Base-by-base conservation (phyloP, 2,888 invertebrate species). In the Melanostoma scalare region DNA sequence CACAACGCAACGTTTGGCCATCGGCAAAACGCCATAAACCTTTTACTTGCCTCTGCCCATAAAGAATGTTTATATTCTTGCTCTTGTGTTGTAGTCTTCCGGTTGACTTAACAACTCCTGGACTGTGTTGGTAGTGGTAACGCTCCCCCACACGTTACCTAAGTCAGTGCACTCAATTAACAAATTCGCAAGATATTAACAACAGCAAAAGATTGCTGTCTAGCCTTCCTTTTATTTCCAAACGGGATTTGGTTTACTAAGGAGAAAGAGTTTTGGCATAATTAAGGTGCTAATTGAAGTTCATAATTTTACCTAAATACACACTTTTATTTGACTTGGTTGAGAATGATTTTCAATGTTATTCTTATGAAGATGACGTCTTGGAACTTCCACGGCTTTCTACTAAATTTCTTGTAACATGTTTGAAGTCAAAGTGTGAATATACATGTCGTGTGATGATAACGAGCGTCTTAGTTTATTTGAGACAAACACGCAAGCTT, bases 121-220 rank as follows among this genome's bases (percentile, higher is more conserved):
- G 52, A 69, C 56, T 69, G 46, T 44, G 33, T 33, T 5, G 6
- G 60, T 52, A 42, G 50, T 20, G 50, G 6, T 10, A 6, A 52
- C 30, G 35, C 33, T 50, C 20, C 20, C 20, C 20, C 20, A 20
- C 20, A 20, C 20, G 20, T 20, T 20, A 55, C 8, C 31, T 38
- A 76, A 42, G 38, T 46, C 3, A 69, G 50, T 50, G 68, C 61
- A 81, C 81, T 76, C 81, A 81, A 81, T 81, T 81, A 77, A 76
- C 72, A 77, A 63, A 50, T 63, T 77, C 72, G 68, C 56, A 20
- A 77, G 73, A 65, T 82, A 61, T 61, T 77, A 77, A 82, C 77
- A 76, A 35, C 6, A 44, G 68, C 36, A 55, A 69, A 8, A 42
- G 42, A 33, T 9, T 0, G 42, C 9, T 6, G 38, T 20, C 30